A percentile compares a stretch with the other conserved stretches of the same genome.
Conservation (phyloP, 2,113 vertebrate genomes). For the Sorex fumeus region DNA sequence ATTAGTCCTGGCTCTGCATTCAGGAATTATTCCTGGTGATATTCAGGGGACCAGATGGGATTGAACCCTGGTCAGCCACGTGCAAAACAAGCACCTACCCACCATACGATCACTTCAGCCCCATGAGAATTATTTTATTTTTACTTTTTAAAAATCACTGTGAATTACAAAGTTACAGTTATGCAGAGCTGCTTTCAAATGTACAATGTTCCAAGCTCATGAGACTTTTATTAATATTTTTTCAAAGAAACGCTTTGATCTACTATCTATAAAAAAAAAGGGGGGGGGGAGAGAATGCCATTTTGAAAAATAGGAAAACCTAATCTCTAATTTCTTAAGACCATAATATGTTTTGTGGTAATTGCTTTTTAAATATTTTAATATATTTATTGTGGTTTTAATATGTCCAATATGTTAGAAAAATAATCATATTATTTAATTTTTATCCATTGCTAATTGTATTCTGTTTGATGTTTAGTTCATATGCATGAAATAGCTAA, state of each 20-base stretch:
- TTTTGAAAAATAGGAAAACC: conserved; percentile 31
- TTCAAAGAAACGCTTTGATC: conserved; percentile 6
- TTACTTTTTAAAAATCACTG: too few species aligned
- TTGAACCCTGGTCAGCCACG: too few species aligned
- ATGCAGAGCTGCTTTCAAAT: too few species aligned
- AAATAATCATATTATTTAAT: conserved; percentile 62
- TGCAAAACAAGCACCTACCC: too few species aligned
- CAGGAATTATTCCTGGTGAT: too few species aligned
- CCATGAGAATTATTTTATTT: too few species aligned
- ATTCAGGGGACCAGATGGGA: too few species aligned
- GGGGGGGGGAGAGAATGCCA: conserved; percentile 42
- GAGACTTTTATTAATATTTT: neutral
- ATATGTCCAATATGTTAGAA: conserved; percentile 68
- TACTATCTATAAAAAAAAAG: conserved; percentile 44
- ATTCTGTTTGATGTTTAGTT: conserved; percentile 39
- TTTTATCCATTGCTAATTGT: neutral
- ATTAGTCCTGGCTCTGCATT: too few species aligned
- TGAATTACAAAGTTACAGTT: too few species aligned
- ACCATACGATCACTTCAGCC: too few species aligned
- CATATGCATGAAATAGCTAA: conserved; percentile 69
- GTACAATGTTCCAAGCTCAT: too few species aligned
- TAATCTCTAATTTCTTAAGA: neutral
- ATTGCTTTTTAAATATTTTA: conserved; percentile 45
- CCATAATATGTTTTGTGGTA: neutral
- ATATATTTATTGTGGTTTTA: conserved; percentile 55